Evolutionary conservation across 2,113 vertebrate species (phyloP).

Genomic region (Phyllopteryx taeniolatus): DNA sequence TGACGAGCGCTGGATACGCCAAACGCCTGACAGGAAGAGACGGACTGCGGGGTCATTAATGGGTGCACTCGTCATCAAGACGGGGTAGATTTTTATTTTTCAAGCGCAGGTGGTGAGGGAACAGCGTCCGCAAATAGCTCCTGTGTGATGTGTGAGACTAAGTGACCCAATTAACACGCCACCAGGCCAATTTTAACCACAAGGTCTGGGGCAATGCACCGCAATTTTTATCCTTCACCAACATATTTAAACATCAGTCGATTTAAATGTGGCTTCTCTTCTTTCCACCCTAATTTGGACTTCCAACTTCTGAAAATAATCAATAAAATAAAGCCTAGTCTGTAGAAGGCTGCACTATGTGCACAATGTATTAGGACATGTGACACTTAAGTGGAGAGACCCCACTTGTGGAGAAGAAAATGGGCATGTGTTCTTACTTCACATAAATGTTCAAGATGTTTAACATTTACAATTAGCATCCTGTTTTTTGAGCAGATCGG

Average conservation of each 20-base stretch:
- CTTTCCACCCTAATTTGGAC: not conserved
- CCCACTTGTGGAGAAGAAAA: no score
- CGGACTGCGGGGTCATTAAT: conserved; percentile 64
- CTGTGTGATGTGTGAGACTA: conserved; percentile 14
- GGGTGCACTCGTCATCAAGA: conserved; percentile 35
- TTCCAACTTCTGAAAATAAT: not conserved
- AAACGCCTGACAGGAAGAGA: conserved; percentile 82
- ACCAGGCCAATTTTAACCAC: conserved; percentile 13
- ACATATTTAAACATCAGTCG: not conserved
- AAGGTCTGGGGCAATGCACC: not conserved
- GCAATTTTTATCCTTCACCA: not conserved
- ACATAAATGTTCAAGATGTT: no score
- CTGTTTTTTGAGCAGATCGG: no score
- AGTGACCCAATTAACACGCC: conserved; percentile 26
- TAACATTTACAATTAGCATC: no score
- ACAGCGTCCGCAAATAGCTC: conserved; percentile 18
- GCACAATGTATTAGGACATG: not conserved
- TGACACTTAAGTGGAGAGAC: not conserved
- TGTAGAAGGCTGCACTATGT: not conserved
- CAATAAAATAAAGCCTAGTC: not conserved
- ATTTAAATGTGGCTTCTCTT: not conserved
- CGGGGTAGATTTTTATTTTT: conserved; percentile 24
- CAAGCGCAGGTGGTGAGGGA: conserved; percentile 4
- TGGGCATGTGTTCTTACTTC: no score
- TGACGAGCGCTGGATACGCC: conserved; percentile 93